Evolutionary conservation across 2,888 invertebrate species (phyloP).

Genomic region (Halocaridina rubra): DNA sequence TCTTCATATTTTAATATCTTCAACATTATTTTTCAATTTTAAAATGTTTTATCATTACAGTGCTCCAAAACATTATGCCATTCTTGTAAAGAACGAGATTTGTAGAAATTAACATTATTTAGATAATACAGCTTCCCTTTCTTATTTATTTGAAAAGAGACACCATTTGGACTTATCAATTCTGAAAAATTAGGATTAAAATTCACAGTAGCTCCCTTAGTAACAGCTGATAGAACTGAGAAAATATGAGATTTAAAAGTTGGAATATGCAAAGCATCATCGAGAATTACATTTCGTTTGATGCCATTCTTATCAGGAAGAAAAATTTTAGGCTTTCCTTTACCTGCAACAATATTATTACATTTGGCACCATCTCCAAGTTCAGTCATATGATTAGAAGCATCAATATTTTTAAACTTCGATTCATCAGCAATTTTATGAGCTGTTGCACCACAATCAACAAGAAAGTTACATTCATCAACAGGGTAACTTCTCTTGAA

Average conservation of each 20-base stretch:
- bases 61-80: conserved; percentile 15
- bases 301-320: conserved; percentile 4
- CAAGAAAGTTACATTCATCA: too few relatives aligned
- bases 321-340: too few relatives aligned
- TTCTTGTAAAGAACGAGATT: neutral
- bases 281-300: neutral
- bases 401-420: neutral
- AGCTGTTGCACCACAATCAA: conserved; percentile 20
- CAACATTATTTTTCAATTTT: neutral
- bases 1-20: conserved; percentile 23
- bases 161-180: too few relatives aligned
- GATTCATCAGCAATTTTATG: neutral
- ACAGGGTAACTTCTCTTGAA: neutral
- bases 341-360: too few relatives aligned
- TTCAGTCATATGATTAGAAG: neutral
- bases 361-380: conserved; percentile 19
- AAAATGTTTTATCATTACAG: conserved; percentile 11
- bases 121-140: too few relatives aligned
- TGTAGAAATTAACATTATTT: neutral
- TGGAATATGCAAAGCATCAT: conserved; percentile 14
- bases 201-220: too few relatives aligned
- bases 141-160: too few relatives aligned
- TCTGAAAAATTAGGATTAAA: too few relatives aligned
- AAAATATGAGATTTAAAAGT: conserved; percentile 1
- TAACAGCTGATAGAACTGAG: neutral